Evolutionary conservation across 1,140 invertebrate species (phyloP), one percentile per base, ranked within the genome.

Genomic region (Drosophila pseudoananassae): DNA sequence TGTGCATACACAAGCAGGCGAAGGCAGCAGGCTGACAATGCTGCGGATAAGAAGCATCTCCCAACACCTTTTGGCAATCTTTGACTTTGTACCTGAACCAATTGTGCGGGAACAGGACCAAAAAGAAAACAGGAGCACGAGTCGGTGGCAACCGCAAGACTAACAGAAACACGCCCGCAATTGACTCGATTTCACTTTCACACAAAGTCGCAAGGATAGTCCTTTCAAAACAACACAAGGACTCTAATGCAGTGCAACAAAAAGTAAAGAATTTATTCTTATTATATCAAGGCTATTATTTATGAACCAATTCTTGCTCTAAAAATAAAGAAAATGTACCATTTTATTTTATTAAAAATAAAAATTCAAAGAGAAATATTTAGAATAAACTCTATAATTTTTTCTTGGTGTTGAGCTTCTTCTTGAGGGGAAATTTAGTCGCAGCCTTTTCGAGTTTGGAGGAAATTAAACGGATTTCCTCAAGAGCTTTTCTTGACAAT

Each of bases 381-480:
- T n/a, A 3, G 3, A 36, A 36, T 12, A 40, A 6, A 40, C 6
- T n/a, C 14, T 15, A 15, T 4, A 6, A 29, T 10, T 54, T 49
- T 6, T 50, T 15, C n/a, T 4, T n/a, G 14, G 54, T 57, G 60
- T 23, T 8, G 4, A 14, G 0, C 9, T 54, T 5, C n/a, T 45
- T 33, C 9, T 14, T 14, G 14, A 46, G 56, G 15, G 36, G 59
- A 66, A 60, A 58, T 73, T 68, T 66, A 17, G 61, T 66, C 53
- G 27, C 47, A 36, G 59, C 31, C 49, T 31, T 23, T 43, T 51
- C 40, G 40, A 60, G 54, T 45, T 59, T 51, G 55, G 33, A 66
- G 82, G 69, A 85, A 85, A 87, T 85, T 85, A 78, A 82, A 78
- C 82, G 82, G 82, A 85, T 85, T 75, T 87, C 78, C 82, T 56